Percentiles rank a stretch among this genome's conserved stretches.
These are phyloP conservation scores for Petrosia ficiformis DNA, from an alignment of 37 sponge, comb jelly and placozoan genomes.

Conservation along the genomic window DNA sequence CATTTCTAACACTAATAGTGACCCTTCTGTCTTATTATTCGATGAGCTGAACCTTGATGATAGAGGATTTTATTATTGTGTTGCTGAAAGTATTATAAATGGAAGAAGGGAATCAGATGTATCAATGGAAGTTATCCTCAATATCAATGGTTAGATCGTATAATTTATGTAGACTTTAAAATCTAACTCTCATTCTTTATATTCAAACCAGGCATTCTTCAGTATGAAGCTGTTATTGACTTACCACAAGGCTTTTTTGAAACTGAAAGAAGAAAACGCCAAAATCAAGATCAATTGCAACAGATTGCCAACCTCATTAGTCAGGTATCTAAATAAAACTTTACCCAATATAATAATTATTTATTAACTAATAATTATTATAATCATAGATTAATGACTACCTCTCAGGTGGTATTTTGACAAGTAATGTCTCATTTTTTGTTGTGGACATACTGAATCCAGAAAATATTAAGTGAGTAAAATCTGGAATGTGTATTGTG, in stretches of 20 bases:
- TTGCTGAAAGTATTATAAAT: constrained; percentile 1
- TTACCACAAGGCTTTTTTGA: neutral
- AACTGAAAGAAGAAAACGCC: neutral
- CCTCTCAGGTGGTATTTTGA: too few species aligned
- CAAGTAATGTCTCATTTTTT: too few species aligned
- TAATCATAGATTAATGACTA: too few species aligned
- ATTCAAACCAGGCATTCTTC: constrained; percentile 7
- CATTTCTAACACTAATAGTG: neutral
- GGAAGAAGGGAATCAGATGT: neutral
- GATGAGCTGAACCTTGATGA: constrained; percentile 12
- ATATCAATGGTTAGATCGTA: constrained; percentile 12
- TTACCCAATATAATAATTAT: too few species aligned
- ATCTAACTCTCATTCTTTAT: neutral
- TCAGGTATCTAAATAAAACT: too few species aligned
- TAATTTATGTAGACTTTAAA: neutral
- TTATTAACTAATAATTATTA: too few species aligned
- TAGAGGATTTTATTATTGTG: constrained; percentile 34
- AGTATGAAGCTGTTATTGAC: constrained; percentile 8
- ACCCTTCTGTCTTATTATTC: neutral
- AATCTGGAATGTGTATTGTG: too few species aligned
- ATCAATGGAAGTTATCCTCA: constrained; percentile 5
- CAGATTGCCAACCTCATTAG: too few species aligned
- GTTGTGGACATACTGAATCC: too few species aligned
- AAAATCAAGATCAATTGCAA: too few species aligned
- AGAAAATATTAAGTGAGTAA: too few species aligned